Base-by-base conservation (phyloP, 2,797 vertebrate genomes). In the Cygnus olor region DNA sequence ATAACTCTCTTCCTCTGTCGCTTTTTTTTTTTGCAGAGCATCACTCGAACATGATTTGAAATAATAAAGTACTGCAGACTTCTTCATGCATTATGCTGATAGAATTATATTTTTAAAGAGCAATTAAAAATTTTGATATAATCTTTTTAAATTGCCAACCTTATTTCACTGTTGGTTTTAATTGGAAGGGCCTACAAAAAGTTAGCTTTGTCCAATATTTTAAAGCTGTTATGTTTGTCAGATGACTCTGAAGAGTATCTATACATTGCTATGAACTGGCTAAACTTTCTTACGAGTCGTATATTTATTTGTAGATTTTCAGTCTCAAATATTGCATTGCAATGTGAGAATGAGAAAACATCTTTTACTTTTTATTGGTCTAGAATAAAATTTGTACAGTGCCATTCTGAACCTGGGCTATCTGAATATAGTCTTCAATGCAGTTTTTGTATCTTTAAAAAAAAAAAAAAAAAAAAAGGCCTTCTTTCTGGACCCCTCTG, bases 1-100 rank as follows among this genome's bases (percentile, higher is more conserved):
- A 97, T 96, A 97, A 95, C 56, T 72, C 79, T 93, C 93, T 98
- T 98, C 97, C 97, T 97, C 95, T 97, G 88, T 96, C 56, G 70
- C 91, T 66, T 10, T 25, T 70, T 61, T 95, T 95, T 92, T 94
- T 90, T 94, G 69, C 79, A 86, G 42, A 73, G 25, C 57, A 91
- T 96, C 77, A 54, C 70, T 95, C 80, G 73, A 89, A 78, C 30
- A 21, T 57, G 91, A 94, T 90, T 38, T 38, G 80, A 86, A 88
- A 78, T 92, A 27, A 51, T 51, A 51, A 27, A 51, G 27, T 51
- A 27, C 25, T 51, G 25, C 49, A 51, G 49, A 51, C 25, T 51
- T 51, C 25, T 27, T 51, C 49, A 51, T 51, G 49, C 49, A 51
- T 51, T 51, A 51, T 51, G 49, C 49, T 51, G 49, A 51, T 51